Evolutionary conservation across 2,888 invertebrate genomes (phyloP), one percentile per base, ranked within the genome.

Genomic region (Abrostola triplasia): DNA sequence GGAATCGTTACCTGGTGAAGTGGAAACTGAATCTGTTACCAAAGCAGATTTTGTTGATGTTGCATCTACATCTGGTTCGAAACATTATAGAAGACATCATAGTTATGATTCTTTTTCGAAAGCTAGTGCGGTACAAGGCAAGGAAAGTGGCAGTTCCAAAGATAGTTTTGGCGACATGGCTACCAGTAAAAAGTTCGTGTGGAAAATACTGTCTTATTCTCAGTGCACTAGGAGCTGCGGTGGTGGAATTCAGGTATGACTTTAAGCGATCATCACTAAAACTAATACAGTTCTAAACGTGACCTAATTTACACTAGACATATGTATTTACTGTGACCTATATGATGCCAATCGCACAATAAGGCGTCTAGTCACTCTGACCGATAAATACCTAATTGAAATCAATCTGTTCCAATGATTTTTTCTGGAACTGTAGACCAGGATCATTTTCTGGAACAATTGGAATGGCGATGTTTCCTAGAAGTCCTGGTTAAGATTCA

Each of bases 181-280:
- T 6, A 90, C 90, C 1, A 83, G 80, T 11, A 94, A 96, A 73
- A 95, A 93, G 79, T 97, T 96, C 86, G 86, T 95, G 4, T 98
- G 98, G 98, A 97, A 97, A 86, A 96, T 97, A 38, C 92, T 96
- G 1, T 97, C 97, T 0, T 96, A 97, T 77, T 96, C 97, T 10
- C 95, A 97, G 6, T 98, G 98, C 85, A 96, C 97, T 0, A 96
- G 97, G 82, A 95, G 96, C 37, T 98, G 98, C 83, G 98, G 98
- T 0, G 98, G 97, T 85, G 97, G 97, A 94, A 92, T 96, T 47
- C 97, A 97, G 92, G 96, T 95, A 64, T 80, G 67, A 56, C 5
- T 5, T 35, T 59, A 13, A 12, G 13, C 6, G 5, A 24, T 10
- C 8, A 7, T 0, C 24, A 5, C 42, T 52, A 37, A 60, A 8